A percentile compares a stretch with the other conserved stretches of the same genome.
phyloP scores from a whole-genome alignment of 1,140 invertebrate species.

The Holcopasites calliopsidis region DNA sequence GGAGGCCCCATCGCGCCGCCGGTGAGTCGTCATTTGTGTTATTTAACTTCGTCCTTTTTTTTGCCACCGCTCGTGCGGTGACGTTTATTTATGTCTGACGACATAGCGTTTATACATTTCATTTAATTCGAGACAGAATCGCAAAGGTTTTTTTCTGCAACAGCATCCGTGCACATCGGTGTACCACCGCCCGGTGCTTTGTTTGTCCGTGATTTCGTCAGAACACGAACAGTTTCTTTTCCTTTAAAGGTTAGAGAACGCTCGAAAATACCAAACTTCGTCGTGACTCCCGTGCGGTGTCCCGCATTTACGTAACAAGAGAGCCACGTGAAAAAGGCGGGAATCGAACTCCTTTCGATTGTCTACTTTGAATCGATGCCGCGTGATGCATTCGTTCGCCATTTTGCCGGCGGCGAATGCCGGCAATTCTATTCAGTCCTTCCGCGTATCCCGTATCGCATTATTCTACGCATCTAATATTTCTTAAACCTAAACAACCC shows the following conservation, averaged over 20 bases:
- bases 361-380: constrained; percentile 21
- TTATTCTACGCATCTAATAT: too few relatives aligned
- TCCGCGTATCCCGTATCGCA: too few relatives aligned
- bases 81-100: too few relatives aligned
- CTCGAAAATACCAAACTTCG: constrained; percentile 42
- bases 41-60: neutral
- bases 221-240: constrained; percentile 46
- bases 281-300: neutral
- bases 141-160: too few relatives aligned
- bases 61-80: neutral
- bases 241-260: constrained; percentile 60
- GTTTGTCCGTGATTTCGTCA: constrained; percentile 25
- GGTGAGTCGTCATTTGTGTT: constrained; percentile 70
- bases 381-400: neutral
- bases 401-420: neutral
- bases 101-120: too few relatives aligned
- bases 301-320: constrained; percentile 54
- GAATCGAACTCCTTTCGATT: constrained; percentile 32
- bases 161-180: too few relatives aligned
- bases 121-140: too few relatives aligned
- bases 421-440: too few relatives aligned
- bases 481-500: too few relatives aligned
- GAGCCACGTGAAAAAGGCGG: constrained; percentile 44
- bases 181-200: too few relatives aligned
- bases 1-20: constrained; percentile 72